Evolutionary conservation across 2,113 vertebrate genomes (phyloP).

Genomic region (Bubalus kerabau): DNA sequence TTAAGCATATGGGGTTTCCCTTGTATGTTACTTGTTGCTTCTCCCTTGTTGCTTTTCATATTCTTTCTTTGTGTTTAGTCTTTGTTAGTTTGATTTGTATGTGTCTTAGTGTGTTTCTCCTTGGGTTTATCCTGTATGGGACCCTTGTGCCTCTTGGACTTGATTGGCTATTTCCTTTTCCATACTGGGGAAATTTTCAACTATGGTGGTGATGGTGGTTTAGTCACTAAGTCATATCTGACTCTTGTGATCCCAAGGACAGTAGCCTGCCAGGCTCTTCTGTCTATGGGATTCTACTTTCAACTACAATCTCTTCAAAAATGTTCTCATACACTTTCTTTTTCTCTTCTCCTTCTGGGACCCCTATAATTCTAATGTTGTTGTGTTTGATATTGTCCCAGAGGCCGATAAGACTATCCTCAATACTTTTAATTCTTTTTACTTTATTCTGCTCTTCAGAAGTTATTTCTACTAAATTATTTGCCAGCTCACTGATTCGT

Average conservation of each 20-base stretch:
- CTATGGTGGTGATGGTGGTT: not conserved
- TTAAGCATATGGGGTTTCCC: not conserved
- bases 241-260: not conserved
- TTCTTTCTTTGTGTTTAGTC: not conserved
- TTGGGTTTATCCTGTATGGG: not conserved
- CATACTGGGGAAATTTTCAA: not conserved
- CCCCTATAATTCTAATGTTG: not conserved
- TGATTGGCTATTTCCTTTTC: not conserved
- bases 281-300: not conserved
- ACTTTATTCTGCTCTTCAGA: not conserved
- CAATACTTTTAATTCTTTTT: not conserved
- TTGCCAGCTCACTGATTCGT: not conserved
- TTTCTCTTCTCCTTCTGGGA: not conserved
- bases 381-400: not conserved
- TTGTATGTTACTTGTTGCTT: not conserved
- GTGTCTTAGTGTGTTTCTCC: not conserved
- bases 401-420: not conserved
- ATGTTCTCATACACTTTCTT: not conserved
- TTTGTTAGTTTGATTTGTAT: not conserved
- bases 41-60: not conserved
- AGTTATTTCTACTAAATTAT: not conserved
- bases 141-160: not conserved
- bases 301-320: not conserved
- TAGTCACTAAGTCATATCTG: accelerated
- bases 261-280: not conserved